Base-by-base conservation (phyloP, 2,888 invertebrate genomes). In the Isotomurus palustris region DNA sequence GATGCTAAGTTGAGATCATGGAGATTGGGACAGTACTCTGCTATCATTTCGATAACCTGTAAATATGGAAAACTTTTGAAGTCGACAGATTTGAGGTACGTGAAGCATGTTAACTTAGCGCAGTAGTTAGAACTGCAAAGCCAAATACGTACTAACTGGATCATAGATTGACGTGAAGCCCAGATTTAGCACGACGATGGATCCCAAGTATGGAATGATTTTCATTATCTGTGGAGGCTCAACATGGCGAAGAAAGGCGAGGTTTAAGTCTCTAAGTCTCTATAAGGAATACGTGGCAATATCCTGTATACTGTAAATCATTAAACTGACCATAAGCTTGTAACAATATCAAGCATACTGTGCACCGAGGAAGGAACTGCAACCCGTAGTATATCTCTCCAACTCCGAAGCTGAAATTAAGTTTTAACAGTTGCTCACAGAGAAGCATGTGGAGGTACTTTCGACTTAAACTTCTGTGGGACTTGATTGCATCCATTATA, bases 111-210 rank as follows among this genome's bases (percentile, higher is more conserved):
- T n/a, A n/a, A n/a, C n/a, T n/a, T n/a, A n/a, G n/a, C n/a, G n/a
- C n/a, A n/a, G n/a, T n/a, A n/a, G n/a, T n/a, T n/a, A n/a, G n/a
- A n/a, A n/a, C n/a, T n/a, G n/a, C n/a, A n/a, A n/a, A n/a, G n/a
- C n/a, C n/a, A 32, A 8, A 32, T 32, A 32, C 32, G 12, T 32
- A 32, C 60, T 55, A 58, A 73, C 75, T 69, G 72, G 72, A 64
- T 74, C 74, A n/a, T 71, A 70, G 2, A 72, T 69, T n/a, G 71
- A 66, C 0, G 75, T 74, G 73, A 73, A 74, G 36, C 68, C 66
- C 12, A 75, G 67, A 58, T 74, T 73, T 32, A 75, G 69, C 5
- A 65, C 57, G 12, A 72, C 70, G 5, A 73, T 54, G 5, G 60
- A 62, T 14, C 60, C 53, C 41, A 74, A 64, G 40, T 66, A 64